These are phyloP conservation scores for Grammomys dolichurus DNA, from an alignment of 2,113 vertebrate genomes.

Conservation along the genomic window DNA sequence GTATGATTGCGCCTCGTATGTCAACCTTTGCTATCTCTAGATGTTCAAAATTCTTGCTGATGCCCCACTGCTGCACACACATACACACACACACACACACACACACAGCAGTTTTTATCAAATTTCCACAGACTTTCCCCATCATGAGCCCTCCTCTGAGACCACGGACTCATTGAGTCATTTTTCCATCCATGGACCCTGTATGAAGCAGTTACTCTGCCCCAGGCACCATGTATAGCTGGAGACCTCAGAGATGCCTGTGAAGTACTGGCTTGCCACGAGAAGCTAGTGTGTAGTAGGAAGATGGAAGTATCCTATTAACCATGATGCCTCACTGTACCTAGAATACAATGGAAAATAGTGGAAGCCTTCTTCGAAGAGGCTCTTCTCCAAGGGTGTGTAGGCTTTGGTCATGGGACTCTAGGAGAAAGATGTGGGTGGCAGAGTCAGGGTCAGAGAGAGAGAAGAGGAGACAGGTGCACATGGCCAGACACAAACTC, in stretches of 20 bases:
- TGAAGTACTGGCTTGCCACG: not conserved
- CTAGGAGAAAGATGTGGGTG: not conserved
- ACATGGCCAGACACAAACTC: too few species aligned
- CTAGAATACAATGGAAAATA: not conserved
- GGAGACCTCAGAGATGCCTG: not conserved
- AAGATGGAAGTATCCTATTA: not conserved
- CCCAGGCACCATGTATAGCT: not conserved
- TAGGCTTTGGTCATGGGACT: not conserved
- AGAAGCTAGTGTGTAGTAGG: not conserved
- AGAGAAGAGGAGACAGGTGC: not conserved
- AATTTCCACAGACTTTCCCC: not conserved
- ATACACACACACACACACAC: not conserved
- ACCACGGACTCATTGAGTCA: not conserved
- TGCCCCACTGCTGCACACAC: not conserved
- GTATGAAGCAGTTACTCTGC: too few species aligned
- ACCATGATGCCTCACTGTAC: not conserved
- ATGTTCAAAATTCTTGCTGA: not conserved
- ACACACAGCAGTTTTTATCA: not conserved
- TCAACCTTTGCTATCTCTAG: not conserved
- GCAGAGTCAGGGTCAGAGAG: not conserved
- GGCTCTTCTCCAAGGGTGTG: not conserved
- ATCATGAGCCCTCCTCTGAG: not conserved
- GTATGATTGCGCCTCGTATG: not conserved
- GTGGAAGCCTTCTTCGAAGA: not conserved
- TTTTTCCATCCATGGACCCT: not conserved